Percentiles rank a stretch among this genome's conserved stretches.
Evolutionary conservation across 2,888 invertebrate genomes (phyloP).

Genomic region (Hirtodrosophila trivittata): DNA sequence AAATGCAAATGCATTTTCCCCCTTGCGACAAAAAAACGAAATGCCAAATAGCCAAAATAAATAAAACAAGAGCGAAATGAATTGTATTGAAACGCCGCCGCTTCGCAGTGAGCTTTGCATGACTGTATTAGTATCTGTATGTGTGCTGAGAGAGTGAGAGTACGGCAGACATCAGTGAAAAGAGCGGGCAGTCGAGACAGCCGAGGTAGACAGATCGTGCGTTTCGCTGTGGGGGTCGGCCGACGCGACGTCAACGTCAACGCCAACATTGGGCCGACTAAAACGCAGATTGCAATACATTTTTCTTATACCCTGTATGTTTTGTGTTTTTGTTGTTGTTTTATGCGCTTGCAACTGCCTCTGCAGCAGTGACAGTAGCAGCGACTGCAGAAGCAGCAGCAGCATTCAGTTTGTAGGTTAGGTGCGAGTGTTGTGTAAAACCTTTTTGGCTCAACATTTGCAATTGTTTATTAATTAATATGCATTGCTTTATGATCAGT

Average conservation of each 20-base stretch:
- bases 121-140: conserved; percentile 10
- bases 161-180: not conserved
- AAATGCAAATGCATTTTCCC: conserved; percentile 54
- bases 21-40: conserved; percentile 23
- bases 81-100: conserved; percentile 45
- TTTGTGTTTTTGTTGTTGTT: conserved; percentile 19
- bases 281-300: conserved; percentile 66
- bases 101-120: conserved; percentile 36
- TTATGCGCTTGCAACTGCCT: conserved; percentile 48
- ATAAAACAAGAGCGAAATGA: conserved; percentile 47
- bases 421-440: conserved; percentile 80
- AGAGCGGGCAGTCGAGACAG: conserved; percentile 14
- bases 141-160: conserved; percentile 27
- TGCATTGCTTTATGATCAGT: conserved; percentile 30
- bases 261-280: conserved; percentile 27
- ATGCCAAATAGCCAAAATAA: conserved; percentile 64
- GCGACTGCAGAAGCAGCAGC: conserved; percentile 31
- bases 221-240: conserved; percentile 57
- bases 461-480: conserved; percentile 62
- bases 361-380: conserved; percentile 19
- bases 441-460: conserved; percentile 37
- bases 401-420: conserved; percentile 69
- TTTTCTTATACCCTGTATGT: not conserved
- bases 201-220: conserved; percentile 44
- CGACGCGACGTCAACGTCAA: conserved; percentile 25